Conservation (phyloP, 2,797 vertebrate genomes). For the Rhincodon typus region DNA sequence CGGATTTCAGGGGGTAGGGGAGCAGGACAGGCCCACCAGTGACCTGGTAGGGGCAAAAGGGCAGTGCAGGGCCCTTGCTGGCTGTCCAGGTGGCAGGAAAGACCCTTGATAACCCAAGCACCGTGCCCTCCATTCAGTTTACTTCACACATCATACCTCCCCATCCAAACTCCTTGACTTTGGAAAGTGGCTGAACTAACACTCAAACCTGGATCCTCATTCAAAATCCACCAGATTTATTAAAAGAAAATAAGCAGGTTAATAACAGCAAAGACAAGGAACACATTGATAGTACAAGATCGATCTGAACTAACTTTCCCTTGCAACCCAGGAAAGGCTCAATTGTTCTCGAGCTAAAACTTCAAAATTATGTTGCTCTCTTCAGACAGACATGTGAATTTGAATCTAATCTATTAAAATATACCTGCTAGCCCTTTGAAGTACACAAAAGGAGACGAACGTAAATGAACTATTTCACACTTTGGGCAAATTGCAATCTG, state of each 20-base stretch:
- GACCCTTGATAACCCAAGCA: too few relatives aligned
- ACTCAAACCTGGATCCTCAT: background rate
- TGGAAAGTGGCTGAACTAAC: background rate
- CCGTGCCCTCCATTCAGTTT: background rate
- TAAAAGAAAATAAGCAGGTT: too few relatives aligned
- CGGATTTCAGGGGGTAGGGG: too few relatives aligned
- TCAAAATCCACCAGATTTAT: background rate
- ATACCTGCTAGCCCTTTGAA: background rate
- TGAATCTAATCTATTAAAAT: background rate
- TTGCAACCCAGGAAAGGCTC: background rate
- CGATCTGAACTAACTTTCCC: background rate
- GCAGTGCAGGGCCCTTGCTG: too few relatives aligned
- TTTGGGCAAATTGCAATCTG: background rate
- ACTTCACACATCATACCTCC: background rate
- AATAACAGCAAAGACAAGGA: background rate
- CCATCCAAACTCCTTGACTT: background rate
- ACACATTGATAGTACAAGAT: background rate
- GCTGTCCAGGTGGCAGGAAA: too few relatives aligned
- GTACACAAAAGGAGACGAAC: background rate
- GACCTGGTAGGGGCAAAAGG: too few relatives aligned
- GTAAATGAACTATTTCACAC: background rate
- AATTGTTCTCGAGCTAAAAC: background rate
- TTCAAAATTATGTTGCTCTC: background rate
- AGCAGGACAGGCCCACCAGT: too few relatives aligned
- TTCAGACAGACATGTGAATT: background rate